Evolutionary conservation across 2,113 vertebrate species (phyloP).

Genomic region (Sylvia atricapilla): DNA sequence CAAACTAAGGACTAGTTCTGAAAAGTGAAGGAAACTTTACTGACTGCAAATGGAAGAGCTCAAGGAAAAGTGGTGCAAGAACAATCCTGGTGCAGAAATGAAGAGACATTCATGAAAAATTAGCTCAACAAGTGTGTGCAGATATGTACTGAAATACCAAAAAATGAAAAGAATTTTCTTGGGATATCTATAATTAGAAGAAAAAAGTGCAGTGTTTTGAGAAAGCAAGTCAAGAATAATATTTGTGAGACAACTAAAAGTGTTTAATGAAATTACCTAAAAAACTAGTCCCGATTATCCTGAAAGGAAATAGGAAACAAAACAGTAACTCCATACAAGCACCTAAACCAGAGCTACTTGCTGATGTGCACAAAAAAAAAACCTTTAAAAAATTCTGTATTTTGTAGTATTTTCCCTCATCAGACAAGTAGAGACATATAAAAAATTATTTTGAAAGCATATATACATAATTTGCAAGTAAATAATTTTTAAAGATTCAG

Average conservation of each 20-base stretch:
- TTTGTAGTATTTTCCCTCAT: not conserved
- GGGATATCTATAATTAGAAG: not conserved
- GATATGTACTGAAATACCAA: not conserved
- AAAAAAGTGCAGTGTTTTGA: fast-evolving
- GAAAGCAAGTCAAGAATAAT: not conserved
- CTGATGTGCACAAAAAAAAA: not conserved
- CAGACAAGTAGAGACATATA: not conserved
- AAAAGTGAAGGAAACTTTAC: not conserved
- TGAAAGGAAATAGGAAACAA: not conserved
- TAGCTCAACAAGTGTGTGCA: not conserved
- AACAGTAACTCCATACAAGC: not conserved
- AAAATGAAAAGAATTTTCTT: fast-evolving
- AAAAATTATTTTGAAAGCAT: not conserved
- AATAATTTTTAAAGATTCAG: not conserved
- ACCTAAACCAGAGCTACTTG: not conserved
- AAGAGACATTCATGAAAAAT: not conserved
- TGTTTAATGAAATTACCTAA: not conserved
- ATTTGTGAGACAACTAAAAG: not conserved
- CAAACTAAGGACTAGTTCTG: not conserved
- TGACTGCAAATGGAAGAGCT: not conserved
- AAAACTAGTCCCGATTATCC: not conserved
- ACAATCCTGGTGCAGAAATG: not conserved
- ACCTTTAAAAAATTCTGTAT: not conserved
- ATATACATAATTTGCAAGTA: not conserved
- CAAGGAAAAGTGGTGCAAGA: not conserved